Percentiles rank a stretch among this genome's conserved stretches.
Conservation (phyloP, 2,113 vertebrate species). For the Cyphomyrus discorhynchus region DNA sequence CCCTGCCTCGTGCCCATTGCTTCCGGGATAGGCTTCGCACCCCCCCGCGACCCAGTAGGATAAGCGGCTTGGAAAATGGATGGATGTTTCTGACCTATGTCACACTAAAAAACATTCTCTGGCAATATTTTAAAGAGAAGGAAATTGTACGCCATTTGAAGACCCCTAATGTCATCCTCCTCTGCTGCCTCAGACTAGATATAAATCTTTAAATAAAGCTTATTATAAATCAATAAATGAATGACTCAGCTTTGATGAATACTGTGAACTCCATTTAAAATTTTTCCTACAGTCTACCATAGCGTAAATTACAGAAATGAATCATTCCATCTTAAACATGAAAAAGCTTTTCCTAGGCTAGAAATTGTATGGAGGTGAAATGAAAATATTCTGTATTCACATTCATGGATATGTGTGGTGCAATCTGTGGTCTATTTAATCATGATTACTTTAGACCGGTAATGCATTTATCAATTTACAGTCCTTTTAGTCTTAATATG, state of each 20-base stretch:
- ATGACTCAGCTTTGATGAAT: background rate
- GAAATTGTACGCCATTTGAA: background rate
- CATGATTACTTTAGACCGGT: background rate
- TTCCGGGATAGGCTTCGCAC: no score
- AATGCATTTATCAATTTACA: background rate
- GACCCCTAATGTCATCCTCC: background rate
- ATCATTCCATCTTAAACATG: background rate
- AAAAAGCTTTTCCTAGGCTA: background rate
- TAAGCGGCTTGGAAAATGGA: no score
- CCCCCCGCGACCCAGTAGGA: no score
- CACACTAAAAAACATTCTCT: background rate
- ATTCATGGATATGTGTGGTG: background rate
- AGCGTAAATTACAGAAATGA: background rate
- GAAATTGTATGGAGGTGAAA: background rate
- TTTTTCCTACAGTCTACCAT: background rate
- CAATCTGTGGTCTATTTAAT: background rate
- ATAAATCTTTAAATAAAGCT: slow-evolving; percentile 1
- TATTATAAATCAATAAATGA: slow-evolving; percentile 2
- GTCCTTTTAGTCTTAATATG: background rate
- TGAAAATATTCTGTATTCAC: background rate
- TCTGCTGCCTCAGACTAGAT: background rate
- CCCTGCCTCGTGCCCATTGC: no score
- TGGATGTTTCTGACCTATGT: background rate
- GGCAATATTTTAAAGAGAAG: background rate
- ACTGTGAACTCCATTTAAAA: background rate